Conservation (phyloP, 2,888 invertebrate species). For the Cheilosia grossa region DNA sequence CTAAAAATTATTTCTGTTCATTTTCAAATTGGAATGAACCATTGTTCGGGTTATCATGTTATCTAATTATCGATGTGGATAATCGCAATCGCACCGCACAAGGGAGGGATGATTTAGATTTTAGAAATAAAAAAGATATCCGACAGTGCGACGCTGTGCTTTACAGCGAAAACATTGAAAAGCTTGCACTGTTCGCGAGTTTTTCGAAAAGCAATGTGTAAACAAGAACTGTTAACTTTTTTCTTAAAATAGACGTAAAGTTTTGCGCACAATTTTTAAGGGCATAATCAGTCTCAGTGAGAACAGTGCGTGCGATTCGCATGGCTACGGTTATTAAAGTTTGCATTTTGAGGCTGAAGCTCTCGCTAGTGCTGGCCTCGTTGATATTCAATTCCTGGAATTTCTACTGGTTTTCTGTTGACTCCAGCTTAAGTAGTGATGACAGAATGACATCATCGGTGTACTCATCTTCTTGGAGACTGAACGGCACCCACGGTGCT, state of each 20-base stretch:
- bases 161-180: slow-evolving; percentile 31
- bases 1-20: too few species aligned
- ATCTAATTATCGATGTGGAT: too few species aligned
- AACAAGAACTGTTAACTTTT: neutral
- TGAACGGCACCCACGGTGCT: slow-evolving; percentile 19
- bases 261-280: neutral
- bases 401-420: slow-evolving; percentile 11
- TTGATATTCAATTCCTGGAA: slow-evolving; percentile 23
- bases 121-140: too few species aligned
- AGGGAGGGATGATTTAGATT: too few species aligned
- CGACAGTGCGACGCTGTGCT: slow-evolving; percentile 43
- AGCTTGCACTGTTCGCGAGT: neutral
- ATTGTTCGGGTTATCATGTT: too few species aligned
- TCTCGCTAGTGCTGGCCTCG: slow-evolving; percentile 8
- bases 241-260: slow-evolving; percentile 29
- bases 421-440: too few species aligned
- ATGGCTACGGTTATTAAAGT: slow-evolving; percentile 1
- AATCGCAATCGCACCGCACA: too few species aligned
- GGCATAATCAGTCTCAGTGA: neutral
- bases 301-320: neutral
- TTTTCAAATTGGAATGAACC: too few species aligned
- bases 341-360: slow-evolving; percentile 12
- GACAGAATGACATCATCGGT: neutral
- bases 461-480: slow-evolving; percentile 26
- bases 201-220: slow-evolving; percentile 22